Evolutionary conservation across 2,113 vertebrate genomes (phyloP), one percentile per base, ranked within the genome.

Genomic region (Notothenia coriiceps): DNA sequence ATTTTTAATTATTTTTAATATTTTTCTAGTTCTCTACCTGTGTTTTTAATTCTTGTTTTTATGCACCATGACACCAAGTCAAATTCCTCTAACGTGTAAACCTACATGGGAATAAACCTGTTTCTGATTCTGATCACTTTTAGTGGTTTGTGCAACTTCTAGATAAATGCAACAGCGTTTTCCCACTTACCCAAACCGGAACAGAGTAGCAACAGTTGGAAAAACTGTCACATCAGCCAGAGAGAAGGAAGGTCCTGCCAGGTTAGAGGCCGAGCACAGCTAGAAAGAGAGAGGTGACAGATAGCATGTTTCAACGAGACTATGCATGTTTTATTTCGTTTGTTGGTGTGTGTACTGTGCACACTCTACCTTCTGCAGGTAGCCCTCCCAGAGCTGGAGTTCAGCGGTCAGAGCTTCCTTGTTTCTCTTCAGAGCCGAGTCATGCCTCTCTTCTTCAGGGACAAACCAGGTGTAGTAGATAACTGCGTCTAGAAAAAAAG

Each of bases 301-400:
- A 55, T 15, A 14, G 1, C 1, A 17, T 29, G 40, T 70, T 10
- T 59, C 5, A 80, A 60, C 3, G 2, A 0, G 2, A 47, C 8
- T 8, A 0, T 10, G 62, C 10, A 18, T 47, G 49, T 7, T 10
- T 6, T 20, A 10, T 15, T 47, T 40, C 18, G 40, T 20, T 33
- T 50, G 8, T 47, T 8, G 54, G 7, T 61, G 7, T 74, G 63
- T 51, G 55, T 62, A 4, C 40, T n/a, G 10, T 43, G 17, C 10
- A 51, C 1, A 11, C 22, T 4, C 35, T 61, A 94, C 94, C 85
- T 95, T 93, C 74, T 91, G 59, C 72, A 96, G 29, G 85, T 95
- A 94, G 60, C 92, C 79, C 29, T 95, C 94, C 95, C 95, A 95
- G 5, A 95, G 89, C 11, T 72, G 69, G 7, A 96, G 73, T 13